Conservation (phyloP, 2,888 invertebrate species). For the Plebejus anna region DNA sequence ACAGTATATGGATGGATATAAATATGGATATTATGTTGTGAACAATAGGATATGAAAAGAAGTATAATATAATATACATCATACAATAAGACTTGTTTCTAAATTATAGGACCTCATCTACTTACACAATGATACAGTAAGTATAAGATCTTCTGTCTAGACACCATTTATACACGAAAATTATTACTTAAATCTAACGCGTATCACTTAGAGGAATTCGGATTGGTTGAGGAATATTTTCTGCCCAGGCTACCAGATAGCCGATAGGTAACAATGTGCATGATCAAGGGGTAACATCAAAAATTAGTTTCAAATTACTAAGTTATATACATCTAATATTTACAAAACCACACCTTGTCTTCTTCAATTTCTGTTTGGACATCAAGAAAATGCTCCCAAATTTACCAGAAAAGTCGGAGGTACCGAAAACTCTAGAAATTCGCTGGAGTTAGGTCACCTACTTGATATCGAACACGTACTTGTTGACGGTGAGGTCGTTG, state of each 20-base stretch:
- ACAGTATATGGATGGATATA: not conserved
- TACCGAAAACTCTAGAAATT: too few species aligned
- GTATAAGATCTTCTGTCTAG: too few species aligned
- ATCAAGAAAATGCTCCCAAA: not conserved
- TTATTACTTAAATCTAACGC: not conserved
- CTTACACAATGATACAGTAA: too few species aligned
- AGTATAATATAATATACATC: too few species aligned
- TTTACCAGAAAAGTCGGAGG: not conserved
- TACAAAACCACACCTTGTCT: not conserved
- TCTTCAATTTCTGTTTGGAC: not conserved
- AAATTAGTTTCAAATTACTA: not conserved
- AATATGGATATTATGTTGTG: too few species aligned
- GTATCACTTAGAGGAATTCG: not conserved
- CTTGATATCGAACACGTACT: not conserved
- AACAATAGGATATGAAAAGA: too few species aligned
- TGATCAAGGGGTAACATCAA: not conserved
- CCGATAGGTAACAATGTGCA: not conserved
- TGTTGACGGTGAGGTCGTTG: slow-evolving; percentile 8
- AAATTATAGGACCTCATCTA: too few species aligned
- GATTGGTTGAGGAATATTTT: not conserved
- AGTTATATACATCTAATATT: not conserved
- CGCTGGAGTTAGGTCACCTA: not conserved
- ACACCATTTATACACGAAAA: not conserved
- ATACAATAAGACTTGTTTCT: too few species aligned
- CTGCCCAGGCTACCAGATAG: not conserved